Evolutionary conservation across 2,797 vertebrate species (phyloP).

Genomic region (Antrozous pallidus): DNA sequence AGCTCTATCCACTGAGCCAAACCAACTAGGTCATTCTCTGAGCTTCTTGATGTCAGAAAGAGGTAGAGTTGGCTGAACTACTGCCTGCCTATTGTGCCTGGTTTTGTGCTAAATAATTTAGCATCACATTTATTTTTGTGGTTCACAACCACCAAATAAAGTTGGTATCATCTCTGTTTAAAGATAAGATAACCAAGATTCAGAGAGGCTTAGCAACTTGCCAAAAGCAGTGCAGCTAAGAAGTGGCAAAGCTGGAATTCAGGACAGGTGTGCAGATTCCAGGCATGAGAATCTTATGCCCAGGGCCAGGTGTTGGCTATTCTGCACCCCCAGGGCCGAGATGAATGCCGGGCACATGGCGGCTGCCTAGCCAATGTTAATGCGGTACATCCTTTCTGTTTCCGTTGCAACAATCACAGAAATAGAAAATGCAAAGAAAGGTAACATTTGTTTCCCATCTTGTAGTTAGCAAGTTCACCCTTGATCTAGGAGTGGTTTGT

Average conservation of each 20-base stretch:
- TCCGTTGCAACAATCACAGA: conserved; percentile 51
- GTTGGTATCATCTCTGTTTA: background rate
- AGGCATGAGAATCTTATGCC: background rate
- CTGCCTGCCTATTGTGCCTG: background rate
- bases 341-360: rapidly evolving
- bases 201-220: background rate
- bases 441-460: conserved; percentile 56
- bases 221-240: background rate
- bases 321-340: background rate
- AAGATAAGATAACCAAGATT: background rate
- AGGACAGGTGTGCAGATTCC: background rate
- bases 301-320: background rate
- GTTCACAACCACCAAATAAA: background rate
- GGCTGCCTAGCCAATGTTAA: background rate
- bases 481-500: conserved; percentile 71
- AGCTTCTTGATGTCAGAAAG: background rate
- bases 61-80: background rate
- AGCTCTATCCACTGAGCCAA: too few relatives aligned
- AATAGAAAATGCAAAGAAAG: conserved; percentile 50
- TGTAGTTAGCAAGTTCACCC: conserved; percentile 69
- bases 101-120: background rate
- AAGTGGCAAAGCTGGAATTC: background rate
- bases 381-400: conserved; percentile 8
- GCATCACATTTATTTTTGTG: background rate
- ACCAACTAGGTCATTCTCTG: too few relatives aligned